Percentiles rank a stretch among this genome's conserved stretches.
Evolutionary conservation across 1,140 invertebrate species (phyloP).

Genomic region (Sogatella furcifera): DNA sequence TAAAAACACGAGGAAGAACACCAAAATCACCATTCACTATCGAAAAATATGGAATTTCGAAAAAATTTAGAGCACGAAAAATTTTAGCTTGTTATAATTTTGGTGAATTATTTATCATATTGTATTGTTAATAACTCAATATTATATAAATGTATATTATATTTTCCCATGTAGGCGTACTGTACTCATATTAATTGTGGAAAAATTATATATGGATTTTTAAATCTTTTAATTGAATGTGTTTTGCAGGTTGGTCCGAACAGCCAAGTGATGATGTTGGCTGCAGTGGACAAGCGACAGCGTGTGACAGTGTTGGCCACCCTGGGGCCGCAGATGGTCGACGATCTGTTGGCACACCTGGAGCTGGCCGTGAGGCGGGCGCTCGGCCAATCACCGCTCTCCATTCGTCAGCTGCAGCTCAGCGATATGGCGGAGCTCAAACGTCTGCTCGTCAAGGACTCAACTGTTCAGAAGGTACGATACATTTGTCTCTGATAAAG

Average conservation of each 20-base stretch:
- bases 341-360: constrained; percentile 47
- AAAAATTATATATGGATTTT: too few species aligned
- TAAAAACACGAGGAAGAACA: too few species aligned
- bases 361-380: constrained; percentile 49
- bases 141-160: too few species aligned
- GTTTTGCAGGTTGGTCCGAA: constrained; percentile 49
- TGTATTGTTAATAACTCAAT: too few species aligned
- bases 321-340: constrained; percentile 45
- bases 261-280: constrained; percentile 56
- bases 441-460: constrained; percentile 43
- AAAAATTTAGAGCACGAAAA: too few species aligned
- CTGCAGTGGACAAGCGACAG: constrained; percentile 40
- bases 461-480: constrained; percentile 36
- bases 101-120: too few species aligned
- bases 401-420: constrained; percentile 46
- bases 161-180: too few species aligned
- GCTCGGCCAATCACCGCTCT: constrained; percentile 40
- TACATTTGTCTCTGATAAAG: too few species aligned
- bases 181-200: too few species aligned
- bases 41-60: too few species aligned
- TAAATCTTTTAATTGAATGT: not conserved
- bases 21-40: too few species aligned
- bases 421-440: constrained; percentile 44
- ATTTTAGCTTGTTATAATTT: too few species aligned
- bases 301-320: constrained; percentile 9